Percentiles rank a stretch among this genome's conserved stretches.
These are phyloP conservation scores for Allophyes oxyacanthae DNA, from an alignment of 2,888 invertebrate genomes.

Conservation along the genomic window DNA sequence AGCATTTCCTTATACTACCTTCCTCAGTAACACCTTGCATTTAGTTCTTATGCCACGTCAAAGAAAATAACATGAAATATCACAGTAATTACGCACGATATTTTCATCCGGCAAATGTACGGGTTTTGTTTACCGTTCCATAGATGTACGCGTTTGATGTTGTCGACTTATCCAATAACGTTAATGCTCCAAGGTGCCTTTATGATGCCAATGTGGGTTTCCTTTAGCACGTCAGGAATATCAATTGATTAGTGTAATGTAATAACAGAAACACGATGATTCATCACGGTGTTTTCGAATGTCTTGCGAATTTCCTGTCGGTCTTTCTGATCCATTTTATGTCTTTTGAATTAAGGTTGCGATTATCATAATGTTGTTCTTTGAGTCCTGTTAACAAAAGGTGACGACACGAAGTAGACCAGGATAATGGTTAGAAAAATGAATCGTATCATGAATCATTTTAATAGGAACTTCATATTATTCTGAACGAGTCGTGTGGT, in stretches of 20 bases:
- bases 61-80: slow-evolving; percentile 64
- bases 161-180: slow-evolving; percentile 85
- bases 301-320: slow-evolving; percentile 51
- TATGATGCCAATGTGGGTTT: slow-evolving; percentile 49
- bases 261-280: slow-evolving; percentile 53
- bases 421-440: slow-evolving; percentile 38
- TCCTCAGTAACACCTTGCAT: background rate
- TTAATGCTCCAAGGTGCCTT: slow-evolving; percentile 72
- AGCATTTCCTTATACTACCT: background rate
- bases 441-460: slow-evolving; percentile 34
- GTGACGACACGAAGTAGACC: slow-evolving; percentile 43
- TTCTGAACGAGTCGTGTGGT: slow-evolving; percentile 30
- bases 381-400: slow-evolving; percentile 39
- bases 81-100: slow-evolving; percentile 70
- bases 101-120: slow-evolving; percentile 71
- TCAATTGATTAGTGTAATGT: slow-evolving; percentile 62
- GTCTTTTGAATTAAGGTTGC: slow-evolving; percentile 48
- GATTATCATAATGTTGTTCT: slow-evolving; percentile 42
- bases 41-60: slow-evolving; percentile 34
- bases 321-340: slow-evolving; percentile 40
- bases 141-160: slow-evolving; percentile 75
- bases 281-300: slow-evolving; percentile 49
- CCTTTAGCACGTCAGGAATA: slow-evolving; percentile 58
- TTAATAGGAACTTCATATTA: slow-evolving; percentile 38
- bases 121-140: slow-evolving; percentile 74